phyloP scores from a whole-genome alignment of 2,797 vertebrate genomes.

The Carcharodon carcharias region DNA sequence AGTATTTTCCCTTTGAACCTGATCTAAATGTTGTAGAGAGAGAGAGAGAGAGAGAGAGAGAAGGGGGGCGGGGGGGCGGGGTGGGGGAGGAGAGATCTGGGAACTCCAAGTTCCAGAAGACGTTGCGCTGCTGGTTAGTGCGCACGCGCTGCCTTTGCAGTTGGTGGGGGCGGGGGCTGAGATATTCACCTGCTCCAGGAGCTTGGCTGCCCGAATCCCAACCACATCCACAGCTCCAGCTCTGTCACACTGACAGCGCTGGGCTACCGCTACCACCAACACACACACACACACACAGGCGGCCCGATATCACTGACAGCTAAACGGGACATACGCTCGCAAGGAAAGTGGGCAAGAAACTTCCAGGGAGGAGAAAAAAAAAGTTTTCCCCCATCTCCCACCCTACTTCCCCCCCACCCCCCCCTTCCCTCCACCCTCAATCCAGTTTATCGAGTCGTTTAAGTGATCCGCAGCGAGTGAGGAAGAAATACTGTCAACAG shows the following conservation, averaged over 20 bases:
- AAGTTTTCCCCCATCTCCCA: background rate
- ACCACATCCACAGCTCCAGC: background rate
- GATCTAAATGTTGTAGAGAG: background rate
- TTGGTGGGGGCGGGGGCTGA: background rate
- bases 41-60: background rate
- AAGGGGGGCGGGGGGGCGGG: accelerated
- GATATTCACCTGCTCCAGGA: conserved; percentile 27
- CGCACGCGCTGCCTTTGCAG: no score
- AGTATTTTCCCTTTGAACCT: background rate
- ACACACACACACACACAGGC: no score
- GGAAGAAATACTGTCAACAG: background rate
- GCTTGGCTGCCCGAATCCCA: background rate
- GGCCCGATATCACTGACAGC: background rate
- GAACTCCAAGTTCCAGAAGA: conserved; percentile 8
- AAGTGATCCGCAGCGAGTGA: background rate
- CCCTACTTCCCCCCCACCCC: background rate
- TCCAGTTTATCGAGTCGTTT: background rate
- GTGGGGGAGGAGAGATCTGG: background rate
- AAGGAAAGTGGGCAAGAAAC: background rate
- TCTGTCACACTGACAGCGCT: background rate
- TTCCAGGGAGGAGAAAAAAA: background rate
- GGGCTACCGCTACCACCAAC: accelerated
- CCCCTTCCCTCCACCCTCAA: background rate
- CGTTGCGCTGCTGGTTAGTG: background rate
- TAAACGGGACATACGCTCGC: background rate